Evolutionary conservation across 2,113 vertebrate species (phyloP).

Genomic region (Ceuthmochares aereus): DNA sequence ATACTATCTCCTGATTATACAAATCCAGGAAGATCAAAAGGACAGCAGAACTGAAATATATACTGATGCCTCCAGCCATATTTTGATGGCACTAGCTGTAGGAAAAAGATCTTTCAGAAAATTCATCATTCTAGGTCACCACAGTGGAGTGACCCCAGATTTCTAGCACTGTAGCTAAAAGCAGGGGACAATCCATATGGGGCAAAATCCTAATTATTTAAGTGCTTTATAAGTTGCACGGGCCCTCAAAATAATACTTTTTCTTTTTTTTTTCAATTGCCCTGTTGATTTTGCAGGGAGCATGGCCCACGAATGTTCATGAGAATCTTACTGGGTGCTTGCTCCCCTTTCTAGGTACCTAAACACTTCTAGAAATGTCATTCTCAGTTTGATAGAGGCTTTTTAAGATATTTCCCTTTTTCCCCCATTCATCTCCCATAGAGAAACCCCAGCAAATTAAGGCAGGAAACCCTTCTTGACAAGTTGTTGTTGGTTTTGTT

Average conservation of each 20-base stretch:
- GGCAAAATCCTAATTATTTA: background rate
- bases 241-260: background rate
- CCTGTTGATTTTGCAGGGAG: background rate
- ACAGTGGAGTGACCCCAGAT: background rate
- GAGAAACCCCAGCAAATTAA: background rate
- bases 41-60: background rate
- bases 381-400: background rate
- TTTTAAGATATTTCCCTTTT: background rate
- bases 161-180: background rate
- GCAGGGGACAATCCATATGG: background rate
- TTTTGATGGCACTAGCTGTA: background rate
- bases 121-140: background rate
- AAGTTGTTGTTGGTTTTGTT: background rate
- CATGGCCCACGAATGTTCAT: background rate
- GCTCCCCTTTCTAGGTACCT: background rate
- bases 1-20: background rate
- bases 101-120: background rate
- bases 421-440: background rate
- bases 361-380: background rate
- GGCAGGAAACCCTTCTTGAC: background rate
- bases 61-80: background rate
- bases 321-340: background rate
- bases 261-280: background rate
- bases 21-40: background rate
- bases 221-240: background rate